Conservation (phyloP, 2,888 invertebrate species). For the Synergus itoensis region DNA sequence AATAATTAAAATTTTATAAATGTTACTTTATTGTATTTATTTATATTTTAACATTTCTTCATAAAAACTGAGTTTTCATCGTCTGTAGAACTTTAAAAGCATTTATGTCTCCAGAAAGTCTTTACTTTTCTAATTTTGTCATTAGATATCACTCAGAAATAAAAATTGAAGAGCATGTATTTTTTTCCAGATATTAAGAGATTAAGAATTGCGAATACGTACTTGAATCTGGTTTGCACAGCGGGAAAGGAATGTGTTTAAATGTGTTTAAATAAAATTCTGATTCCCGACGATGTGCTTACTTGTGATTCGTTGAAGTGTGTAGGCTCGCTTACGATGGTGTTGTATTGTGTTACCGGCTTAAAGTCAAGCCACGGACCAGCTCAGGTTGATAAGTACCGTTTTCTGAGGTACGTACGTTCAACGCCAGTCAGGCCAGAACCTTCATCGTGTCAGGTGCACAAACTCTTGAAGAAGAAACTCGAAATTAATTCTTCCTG, state of each 20-base stretch:
- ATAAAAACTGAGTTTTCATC: too few species aligned
- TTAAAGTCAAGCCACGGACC: constrained; percentile 54
- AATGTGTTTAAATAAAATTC: constrained; percentile 39
- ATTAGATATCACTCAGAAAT: too few species aligned
- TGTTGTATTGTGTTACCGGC: constrained; percentile 65
- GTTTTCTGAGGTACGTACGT: constrained; percentile 71
- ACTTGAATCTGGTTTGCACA: constrained; percentile 5
- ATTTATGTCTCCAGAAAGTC: too few species aligned
- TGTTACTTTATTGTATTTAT: too few species aligned
- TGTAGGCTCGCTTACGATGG: constrained; percentile 42
- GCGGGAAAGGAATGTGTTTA: constrained; percentile 30
- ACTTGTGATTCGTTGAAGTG: constrained; percentile 38
- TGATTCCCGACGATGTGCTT: constrained; percentile 11
- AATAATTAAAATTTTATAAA: too few species aligned
- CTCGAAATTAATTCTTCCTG: constrained; percentile 41
- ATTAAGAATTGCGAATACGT: not conserved
- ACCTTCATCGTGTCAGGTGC: constrained; percentile 71
- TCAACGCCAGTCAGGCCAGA: constrained; percentile 70
- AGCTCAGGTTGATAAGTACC: constrained; percentile 74
- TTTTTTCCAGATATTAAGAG: not conserved
- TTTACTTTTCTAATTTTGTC: too few species aligned
- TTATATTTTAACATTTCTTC: too few species aligned
- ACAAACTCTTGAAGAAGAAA: constrained; percentile 50
- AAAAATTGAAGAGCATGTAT: too few species aligned
- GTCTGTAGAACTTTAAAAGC: too few species aligned